phyloP scores from a whole-genome alignment of 2,797 vertebrate genomes.

The Champsocephalus gunnari region DNA sequence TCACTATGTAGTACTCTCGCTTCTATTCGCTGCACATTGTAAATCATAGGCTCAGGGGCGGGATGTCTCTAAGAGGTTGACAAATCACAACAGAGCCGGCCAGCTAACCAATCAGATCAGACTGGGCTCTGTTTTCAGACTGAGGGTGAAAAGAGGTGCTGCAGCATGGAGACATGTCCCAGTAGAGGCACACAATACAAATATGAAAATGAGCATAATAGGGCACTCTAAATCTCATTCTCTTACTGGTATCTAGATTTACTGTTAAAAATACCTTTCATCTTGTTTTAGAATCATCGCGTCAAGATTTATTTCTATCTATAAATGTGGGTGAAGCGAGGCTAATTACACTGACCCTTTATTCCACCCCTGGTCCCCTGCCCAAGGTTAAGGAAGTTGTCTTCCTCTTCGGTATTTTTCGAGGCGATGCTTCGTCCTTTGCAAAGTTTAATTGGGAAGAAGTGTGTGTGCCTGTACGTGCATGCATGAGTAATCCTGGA shows the following conservation, averaged over 20 bases:
- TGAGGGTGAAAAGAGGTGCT: too few relatives aligned
- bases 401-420: slow-evolving; percentile 38
- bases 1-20: too few relatives aligned
- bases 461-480: slow-evolving; percentile 41
- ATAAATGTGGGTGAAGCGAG: slow-evolving; percentile 17
- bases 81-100: too few relatives aligned
- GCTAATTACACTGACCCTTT: slow-evolving; percentile 47
- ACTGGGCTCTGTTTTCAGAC: too few relatives aligned
- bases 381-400: slow-evolving; percentile 57
- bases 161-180: too few relatives aligned
- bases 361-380: slow-evolving; percentile 26
- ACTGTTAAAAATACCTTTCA: not conserved
- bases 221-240: too few relatives aligned
- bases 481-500: slow-evolving; percentile 51
- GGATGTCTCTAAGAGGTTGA: too few relatives aligned
- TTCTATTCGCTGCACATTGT: too few relatives aligned
- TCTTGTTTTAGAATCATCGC: not conserved
- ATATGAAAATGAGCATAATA: too few relatives aligned
- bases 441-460: slow-evolving; percentile 60
- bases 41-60: too few relatives aligned
- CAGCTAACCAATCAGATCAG: too few relatives aligned
- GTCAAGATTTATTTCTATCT: slow-evolving; percentile 1
- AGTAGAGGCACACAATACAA: too few relatives aligned
- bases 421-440: slow-evolving; percentile 41
- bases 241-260: not conserved